Percentiles rank a stretch among this genome's conserved stretches.
Conservation (phyloP, 2,888 invertebrate species). For the Taphrorychus bicolor region DNA sequence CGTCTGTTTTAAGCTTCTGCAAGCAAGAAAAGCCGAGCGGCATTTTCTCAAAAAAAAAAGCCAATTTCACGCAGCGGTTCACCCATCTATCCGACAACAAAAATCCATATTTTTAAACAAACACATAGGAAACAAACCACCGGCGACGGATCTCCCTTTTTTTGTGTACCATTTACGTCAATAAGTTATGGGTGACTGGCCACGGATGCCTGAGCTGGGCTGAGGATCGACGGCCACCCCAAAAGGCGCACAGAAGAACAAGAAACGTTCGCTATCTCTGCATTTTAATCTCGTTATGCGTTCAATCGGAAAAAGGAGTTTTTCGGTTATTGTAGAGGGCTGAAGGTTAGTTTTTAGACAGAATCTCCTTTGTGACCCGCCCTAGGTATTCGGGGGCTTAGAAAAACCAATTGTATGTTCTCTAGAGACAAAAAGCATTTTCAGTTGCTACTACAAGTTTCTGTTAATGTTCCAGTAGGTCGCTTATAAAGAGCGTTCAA, state of each 20-base stretch:
- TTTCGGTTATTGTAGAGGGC: conserved; percentile 13
- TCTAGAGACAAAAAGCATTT: no score
- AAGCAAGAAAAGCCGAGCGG: no score
- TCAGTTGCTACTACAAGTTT: no score
- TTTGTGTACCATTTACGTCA: conserved; percentile 30
- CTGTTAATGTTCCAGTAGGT: no score
- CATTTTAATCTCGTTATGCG: conserved; percentile 37
- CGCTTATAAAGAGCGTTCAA: no score
- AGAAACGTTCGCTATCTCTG: conserved; percentile 23
- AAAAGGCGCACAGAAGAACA: conserved; percentile 6
- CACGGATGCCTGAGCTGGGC: conserved; percentile 14
- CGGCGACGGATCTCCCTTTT: conserved; percentile 17
- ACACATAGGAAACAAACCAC: conserved; percentile 29
- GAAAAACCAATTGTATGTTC: no score
- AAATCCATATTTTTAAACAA: conserved; percentile 34
- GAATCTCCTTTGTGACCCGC: no score
- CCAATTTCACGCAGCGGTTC: conserved; percentile 13
- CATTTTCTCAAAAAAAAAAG: conserved; percentile 7
- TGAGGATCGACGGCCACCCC: conserved; percentile 33
- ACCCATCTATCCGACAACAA: conserved; percentile 10
- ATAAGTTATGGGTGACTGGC: conserved; percentile 28
- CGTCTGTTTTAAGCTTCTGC: no score
- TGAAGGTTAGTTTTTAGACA: no score
- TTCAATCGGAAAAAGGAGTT: conserved; percentile 26
- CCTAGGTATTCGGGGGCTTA: no score